These are phyloP conservation scores for Parthenolecanium corni DNA, from an alignment of 2,888 invertebrate species.

Conservation along the genomic window DNA sequence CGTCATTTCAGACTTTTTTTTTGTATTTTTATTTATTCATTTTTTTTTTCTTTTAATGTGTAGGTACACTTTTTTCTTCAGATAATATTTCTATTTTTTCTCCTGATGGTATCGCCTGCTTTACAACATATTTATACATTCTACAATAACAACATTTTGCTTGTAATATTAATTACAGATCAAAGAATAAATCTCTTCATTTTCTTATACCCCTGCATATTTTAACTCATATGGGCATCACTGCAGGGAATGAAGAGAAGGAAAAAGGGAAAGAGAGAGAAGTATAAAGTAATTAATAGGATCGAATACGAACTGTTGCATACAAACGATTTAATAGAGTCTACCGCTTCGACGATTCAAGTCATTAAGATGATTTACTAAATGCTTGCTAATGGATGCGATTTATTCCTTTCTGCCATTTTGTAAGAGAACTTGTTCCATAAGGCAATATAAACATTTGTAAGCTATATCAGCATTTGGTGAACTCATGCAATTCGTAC, in stretches of 20 bases:
- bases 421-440: too few relatives aligned
- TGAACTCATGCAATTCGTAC: too few relatives aligned
- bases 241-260: neutral
- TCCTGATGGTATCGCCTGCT: neutral
- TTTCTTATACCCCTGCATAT: too few relatives aligned
- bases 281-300: too few relatives aligned
- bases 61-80: neutral
- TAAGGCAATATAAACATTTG: too few relatives aligned
- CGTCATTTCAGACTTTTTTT: neutral
- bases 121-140: neutral
- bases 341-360: too few relatives aligned
- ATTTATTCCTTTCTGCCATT: too few relatives aligned
- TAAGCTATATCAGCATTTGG: too few relatives aligned
- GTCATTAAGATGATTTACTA: too few relatives aligned
- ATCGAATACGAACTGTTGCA: too few relatives aligned
- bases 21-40: neutral
- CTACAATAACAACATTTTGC: neutral
- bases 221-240: neutral
- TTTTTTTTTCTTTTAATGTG: neutral
- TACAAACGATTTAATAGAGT: too few relatives aligned
- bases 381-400: too few relatives aligned
- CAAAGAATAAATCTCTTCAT: neutral
- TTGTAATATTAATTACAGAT: slow-evolving; percentile 20
- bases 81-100: slow-evolving; percentile 14
- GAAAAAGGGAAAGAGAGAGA: neutral